Evolutionary conservation across 2,888 invertebrate species (phyloP).

Genomic region (Erebia palarica): DNA sequence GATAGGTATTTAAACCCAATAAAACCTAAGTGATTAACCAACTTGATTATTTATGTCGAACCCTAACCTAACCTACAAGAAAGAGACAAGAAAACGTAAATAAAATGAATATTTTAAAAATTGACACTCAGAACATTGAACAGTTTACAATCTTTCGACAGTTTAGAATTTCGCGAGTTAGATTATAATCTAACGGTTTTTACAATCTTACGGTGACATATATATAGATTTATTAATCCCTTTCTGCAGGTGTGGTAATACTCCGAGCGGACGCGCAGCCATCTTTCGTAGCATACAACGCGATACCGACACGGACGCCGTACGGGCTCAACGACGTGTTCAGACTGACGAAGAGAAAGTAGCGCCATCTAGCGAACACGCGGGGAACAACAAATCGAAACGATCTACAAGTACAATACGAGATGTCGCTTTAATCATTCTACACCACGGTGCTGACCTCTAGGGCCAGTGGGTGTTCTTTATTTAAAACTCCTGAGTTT

Average conservation of each 20-base stretch:
- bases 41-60: too few species aligned
- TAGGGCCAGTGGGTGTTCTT: neutral
- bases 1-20: too few species aligned
- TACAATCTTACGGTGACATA: too few species aligned
- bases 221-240: neutral
- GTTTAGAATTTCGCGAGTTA: too few species aligned
- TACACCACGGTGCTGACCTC: neutral
- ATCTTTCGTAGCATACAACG: constrained; percentile 68
- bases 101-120: too few species aligned
- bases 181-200: too few species aligned
- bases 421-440: constrained; percentile 24
- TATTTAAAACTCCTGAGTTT: neutral
- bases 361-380: constrained; percentile 47
- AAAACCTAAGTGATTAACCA: too few species aligned
- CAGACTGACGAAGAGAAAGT: constrained; percentile 64
- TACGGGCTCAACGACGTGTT: constrained; percentile 77
- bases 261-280: constrained; percentile 90
- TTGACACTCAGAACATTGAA: too few species aligned
- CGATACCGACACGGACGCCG: constrained; percentile 73
- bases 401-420: constrained; percentile 27
- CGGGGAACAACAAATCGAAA: constrained; percentile 14
- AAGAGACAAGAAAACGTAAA: too few species aligned
- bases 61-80: too few species aligned
- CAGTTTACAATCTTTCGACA: too few species aligned
- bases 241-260: constrained; percentile 87